These are phyloP conservation scores for Euspilapteryx auroguttella DNA, from an alignment of 2,888 invertebrate species.

Conservation along the genomic window DNA sequence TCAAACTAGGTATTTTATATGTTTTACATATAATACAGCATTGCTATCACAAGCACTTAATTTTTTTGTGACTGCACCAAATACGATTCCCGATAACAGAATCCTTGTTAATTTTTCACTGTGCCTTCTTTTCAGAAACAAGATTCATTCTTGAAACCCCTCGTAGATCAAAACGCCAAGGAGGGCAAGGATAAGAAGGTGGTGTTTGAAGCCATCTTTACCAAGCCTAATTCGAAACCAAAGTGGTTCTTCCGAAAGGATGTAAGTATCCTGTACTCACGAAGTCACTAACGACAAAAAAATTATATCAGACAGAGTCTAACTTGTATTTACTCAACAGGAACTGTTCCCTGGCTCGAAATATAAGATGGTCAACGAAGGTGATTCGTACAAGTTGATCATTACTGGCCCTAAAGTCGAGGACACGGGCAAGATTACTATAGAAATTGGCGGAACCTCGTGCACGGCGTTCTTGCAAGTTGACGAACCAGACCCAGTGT, in stretches of 20 bases:
- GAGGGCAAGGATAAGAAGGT: constrained; percentile 97
- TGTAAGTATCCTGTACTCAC: constrained; percentile 64
- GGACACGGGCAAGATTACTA: constrained; percentile 95
- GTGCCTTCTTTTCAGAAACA: constrained; percentile 72
- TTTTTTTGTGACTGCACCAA: constrained; percentile 37
- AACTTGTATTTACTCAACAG: constrained; percentile 42
- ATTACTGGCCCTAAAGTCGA: constrained; percentile 92
- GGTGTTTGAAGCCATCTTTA: constrained; percentile 91
- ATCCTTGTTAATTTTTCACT: constrained; percentile 22
- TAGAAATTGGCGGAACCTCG: constrained; percentile 89
- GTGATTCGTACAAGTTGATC: constrained; percentile 87
- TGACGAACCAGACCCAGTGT: constrained; percentile 94
- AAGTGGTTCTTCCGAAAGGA: constrained; percentile 92
- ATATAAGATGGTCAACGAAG: constrained; percentile 93
- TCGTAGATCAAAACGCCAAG: constrained; percentile 91
- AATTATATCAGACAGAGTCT: too few relatives aligned
- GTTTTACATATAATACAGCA: constrained; percentile 34
- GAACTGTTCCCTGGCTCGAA: constrained; percentile 96
- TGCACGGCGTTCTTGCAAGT: constrained; percentile 93
- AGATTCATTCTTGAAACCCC: constrained; percentile 91
- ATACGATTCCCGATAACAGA: constrained; percentile 5
- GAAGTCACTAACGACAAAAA: neutral
- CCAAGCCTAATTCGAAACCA: constrained; percentile 93
- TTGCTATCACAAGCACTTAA: constrained; percentile 44
- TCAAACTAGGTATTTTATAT: too few relatives aligned